Conservation (phyloP, 2,797 vertebrate species). For the Pangasius macronema region DNA sequence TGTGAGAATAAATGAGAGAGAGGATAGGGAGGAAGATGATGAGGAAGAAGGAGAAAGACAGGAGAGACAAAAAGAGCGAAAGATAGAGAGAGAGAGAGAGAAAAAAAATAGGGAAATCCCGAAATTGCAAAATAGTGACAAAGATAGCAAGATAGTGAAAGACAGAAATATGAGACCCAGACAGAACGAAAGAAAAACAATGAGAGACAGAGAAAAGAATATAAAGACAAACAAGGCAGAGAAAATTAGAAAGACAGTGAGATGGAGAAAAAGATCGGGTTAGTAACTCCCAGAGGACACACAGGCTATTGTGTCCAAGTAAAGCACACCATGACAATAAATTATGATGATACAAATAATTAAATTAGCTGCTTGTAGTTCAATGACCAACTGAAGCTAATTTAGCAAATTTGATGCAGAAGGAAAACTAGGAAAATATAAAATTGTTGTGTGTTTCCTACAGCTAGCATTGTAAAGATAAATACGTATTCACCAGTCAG, state of each 20-base stretch:
- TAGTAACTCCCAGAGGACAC: conserved; percentile 31
- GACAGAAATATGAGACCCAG: background rate
- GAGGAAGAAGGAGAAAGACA: background rate
- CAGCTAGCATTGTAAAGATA: background rate
- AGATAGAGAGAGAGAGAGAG: background rate
- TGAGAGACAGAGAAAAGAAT: background rate
- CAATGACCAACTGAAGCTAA: background rate
- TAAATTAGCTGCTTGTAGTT: background rate
- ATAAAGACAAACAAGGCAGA: background rate
- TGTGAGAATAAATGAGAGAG: conserved; percentile 53
- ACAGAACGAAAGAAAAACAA: background rate
- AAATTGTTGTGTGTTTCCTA: background rate
- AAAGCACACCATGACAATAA: conserved; percentile 46
- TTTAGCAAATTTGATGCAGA: background rate
- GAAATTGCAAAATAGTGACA: background rate
- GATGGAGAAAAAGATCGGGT: conserved; percentile 35
- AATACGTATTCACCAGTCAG: conserved; percentile 84
- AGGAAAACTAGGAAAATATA: background rate
- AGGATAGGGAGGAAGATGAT: background rate
- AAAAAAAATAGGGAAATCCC: background rate
- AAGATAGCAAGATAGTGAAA: conserved; percentile 28
- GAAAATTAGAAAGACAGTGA: conserved; percentile 43
- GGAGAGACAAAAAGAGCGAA: background rate
- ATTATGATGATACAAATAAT: background rate
- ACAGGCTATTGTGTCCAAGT: conserved; percentile 51